Conservation (phyloP, 2,113 vertebrate genomes). For the Jacana jacana region DNA sequence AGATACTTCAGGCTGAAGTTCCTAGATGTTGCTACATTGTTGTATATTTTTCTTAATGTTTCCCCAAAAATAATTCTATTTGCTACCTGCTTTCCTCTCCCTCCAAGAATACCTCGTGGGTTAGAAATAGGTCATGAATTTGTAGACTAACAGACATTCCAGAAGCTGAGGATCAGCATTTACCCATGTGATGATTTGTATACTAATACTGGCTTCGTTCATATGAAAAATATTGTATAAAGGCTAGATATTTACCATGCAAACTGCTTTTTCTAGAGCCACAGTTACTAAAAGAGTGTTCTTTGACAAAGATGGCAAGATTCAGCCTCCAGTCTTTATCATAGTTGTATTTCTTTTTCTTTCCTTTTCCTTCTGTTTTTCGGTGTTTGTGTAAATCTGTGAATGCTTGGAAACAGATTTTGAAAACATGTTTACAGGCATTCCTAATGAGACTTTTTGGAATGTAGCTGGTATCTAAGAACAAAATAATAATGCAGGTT, state of each 20-base stretch:
- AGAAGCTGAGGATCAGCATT: background rate
- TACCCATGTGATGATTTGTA: background rate
- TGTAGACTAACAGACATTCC: background rate
- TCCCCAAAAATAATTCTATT: background rate
- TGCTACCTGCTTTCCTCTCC: background rate
- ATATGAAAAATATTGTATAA: background rate
- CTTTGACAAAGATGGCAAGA: background rate
- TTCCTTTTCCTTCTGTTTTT: background rate
- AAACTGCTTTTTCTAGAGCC: background rate
- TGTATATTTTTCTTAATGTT: background rate
- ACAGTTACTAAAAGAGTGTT: background rate
- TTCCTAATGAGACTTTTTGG: constrained; percentile 12
- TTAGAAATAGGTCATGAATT: background rate
- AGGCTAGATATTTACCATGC: background rate
- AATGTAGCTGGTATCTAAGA: background rate
- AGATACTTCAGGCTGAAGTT: background rate
- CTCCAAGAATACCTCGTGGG: background rate
- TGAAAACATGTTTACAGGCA: background rate
- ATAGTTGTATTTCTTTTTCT: background rate
- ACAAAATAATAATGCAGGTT: background rate
- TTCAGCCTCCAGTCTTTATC: background rate
- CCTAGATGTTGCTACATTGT: background rate
- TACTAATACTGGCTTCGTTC: background rate
- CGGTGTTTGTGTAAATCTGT: background rate
- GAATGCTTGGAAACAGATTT: background rate